Evolutionary conservation across 2,888 invertebrate species (phyloP), one percentile per base, ranked within the genome.

Genomic region (Eledone cirrhosa): DNA sequence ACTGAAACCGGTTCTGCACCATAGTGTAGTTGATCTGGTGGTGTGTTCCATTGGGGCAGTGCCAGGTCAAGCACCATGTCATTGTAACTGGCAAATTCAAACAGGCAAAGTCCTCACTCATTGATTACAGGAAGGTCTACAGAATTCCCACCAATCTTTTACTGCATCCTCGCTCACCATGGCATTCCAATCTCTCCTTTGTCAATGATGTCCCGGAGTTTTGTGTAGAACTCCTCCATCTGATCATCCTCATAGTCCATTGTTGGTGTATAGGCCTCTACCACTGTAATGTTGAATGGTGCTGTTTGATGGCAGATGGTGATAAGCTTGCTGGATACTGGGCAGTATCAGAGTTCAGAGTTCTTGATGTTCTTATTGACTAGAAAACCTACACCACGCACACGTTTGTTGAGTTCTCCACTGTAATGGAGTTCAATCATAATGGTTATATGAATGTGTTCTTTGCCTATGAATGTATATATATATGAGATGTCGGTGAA

Each of bases 191-290:
- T 80, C 81, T 14, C 78, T 79, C 76, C 77, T 59, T 80, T 33
- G 41, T 80, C 77, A 33, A 81, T 63, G 27, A 78, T 27, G 63
- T 72, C 67, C 67, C 81, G 80, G 7, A 81, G 48, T 75, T 79
- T 75, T 7, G 63, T 63, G 74, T 79, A 82, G 77, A 83, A 78
- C 24, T 82, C 78, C 24, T 83, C 82, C 19, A 79, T 29, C 22
- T 79, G 65, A 77, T 80, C 79, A 29, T 80, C 80, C 65, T 31
- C 29, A 24, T 80, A 77, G 27, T 67, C 78, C 27, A 78, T 74
- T 27, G 81, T 83, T 48, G 82, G 81, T 16, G 80, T 79, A 75
- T 83, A 82, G 16, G 72, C 82, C 65, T 84, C 81, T 27, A 82
- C 41, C 22, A 82, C 72, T 3, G 82, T 82, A 78, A 82, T 80